These are phyloP conservation scores for Oxyruncus cristatus DNA, from an alignment of 2,113 vertebrate species.

Conservation along the genomic window DNA sequence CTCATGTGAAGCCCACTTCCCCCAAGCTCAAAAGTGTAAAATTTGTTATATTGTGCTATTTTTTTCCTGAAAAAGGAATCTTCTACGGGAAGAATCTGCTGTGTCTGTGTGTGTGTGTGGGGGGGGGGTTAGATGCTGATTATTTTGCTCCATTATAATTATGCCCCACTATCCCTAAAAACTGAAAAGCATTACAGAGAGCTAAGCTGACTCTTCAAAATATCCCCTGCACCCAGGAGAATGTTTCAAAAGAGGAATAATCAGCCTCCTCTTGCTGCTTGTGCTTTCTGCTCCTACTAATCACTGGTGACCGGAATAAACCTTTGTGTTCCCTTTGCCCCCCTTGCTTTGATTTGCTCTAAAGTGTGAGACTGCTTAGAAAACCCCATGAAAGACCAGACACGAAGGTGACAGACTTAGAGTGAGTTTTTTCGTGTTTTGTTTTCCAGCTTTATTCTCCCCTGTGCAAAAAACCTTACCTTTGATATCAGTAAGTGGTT, in stretches of 20 bases:
- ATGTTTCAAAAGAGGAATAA: neutral
- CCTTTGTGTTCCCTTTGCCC: neutral
- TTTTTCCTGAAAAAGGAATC: too few species aligned
- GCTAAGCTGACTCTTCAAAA: neutral
- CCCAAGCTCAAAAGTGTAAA: neutral
- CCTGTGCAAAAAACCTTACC: neutral
- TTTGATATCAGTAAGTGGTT: neutral
- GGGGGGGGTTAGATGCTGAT: accelerated
- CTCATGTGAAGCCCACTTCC: too few species aligned
- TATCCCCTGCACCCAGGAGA: neutral
- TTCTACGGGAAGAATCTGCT: neutral
- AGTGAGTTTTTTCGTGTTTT: neutral
- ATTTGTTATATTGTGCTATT: accelerated
- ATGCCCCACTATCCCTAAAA: accelerated
- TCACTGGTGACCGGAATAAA: neutral
- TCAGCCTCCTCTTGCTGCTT: neutral
- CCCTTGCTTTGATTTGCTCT: neutral
- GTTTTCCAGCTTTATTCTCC: neutral
- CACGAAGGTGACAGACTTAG: neutral
- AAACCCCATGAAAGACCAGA: neutral
- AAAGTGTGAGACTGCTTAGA: neutral
- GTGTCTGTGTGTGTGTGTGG: neutral
- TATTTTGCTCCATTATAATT: accelerated
- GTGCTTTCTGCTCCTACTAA: neutral
- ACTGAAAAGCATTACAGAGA: neutral